phyloP scores from a whole-genome alignment of 2,797 vertebrate species.

The Triplophysa bombifrons region DNA sequence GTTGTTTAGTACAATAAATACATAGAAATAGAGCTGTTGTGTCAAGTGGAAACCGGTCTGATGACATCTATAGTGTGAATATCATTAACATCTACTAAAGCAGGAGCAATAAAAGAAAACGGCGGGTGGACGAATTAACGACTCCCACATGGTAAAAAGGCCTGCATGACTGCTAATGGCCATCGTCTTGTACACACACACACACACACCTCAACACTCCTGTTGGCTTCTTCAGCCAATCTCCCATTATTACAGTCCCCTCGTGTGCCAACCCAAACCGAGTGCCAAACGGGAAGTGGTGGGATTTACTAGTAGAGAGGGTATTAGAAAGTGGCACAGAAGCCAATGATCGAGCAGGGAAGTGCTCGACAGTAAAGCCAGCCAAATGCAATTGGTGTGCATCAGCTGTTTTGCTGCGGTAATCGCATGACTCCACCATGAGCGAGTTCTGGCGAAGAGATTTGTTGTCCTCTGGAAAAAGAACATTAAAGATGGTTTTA shows the following conservation, averaged over 20 bases:
- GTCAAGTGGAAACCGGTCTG: conserved; percentile 5
- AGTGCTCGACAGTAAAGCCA: conserved; percentile 32
- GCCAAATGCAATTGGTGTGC: conserved; percentile 37
- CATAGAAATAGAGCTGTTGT: conserved; percentile 2
- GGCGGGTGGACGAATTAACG: neutral
- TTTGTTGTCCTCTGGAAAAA: neutral
- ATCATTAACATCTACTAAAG: conserved; percentile 14
- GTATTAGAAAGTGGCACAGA: conserved; percentile 39
- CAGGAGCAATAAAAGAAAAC: conserved; percentile 20
- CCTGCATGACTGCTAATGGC: conserved; percentile 12
- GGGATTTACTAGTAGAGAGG: conserved; percentile 45
- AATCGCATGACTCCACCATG: conserved; percentile 2
- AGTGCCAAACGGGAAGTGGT: conserved; percentile 40
- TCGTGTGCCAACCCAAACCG: neutral
- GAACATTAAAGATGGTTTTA: conserved; percentile 1
- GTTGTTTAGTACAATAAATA: conserved; percentile 31
- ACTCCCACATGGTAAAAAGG: neutral
- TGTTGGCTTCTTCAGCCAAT: neutral
- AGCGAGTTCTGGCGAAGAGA: conserved; percentile 4
- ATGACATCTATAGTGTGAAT: conserved; percentile 40
- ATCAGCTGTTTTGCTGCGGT: conserved; percentile 43
- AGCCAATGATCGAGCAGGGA: conserved; percentile 10
- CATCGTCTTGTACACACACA: conserved; percentile 11
- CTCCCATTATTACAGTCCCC: conserved; percentile 13
- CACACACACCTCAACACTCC: neutral